phyloP scores from a whole-genome alignment of 2,113 vertebrate genomes.

The Macrotus californicus region DNA sequence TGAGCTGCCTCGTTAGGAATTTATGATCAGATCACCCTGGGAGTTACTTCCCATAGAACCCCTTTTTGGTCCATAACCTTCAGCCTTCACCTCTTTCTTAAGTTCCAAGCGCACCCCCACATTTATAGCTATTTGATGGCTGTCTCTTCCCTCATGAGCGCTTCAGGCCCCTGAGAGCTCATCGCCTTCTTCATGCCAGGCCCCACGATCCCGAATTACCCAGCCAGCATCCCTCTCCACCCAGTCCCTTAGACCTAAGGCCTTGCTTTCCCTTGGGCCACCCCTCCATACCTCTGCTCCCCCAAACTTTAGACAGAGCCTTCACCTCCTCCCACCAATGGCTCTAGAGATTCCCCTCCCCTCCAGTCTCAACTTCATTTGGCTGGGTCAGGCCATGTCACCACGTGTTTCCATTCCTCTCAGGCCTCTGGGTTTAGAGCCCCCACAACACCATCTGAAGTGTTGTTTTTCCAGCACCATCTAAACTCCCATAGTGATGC shows the following conservation, averaged over 20 bases:
- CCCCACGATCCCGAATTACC: no score
- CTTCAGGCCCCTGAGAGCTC: background rate
- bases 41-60: background rate
- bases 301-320: background rate
- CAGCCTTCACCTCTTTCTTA: background rate
- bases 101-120: rapidly evolving
- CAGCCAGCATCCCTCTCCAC: background rate
- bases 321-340: no score
- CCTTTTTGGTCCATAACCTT: background rate
- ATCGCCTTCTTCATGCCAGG: background rate
- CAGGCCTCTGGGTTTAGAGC: background rate
- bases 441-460: background rate
- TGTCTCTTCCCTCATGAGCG: background rate
- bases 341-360: no score
- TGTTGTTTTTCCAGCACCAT: background rate
- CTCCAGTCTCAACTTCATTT: background rate
- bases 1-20: background rate
- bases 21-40: background rate
- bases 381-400: background rate
- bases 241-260: no score
- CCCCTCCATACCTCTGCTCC: background rate
- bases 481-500: background rate
- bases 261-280: background rate
- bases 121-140: background rate
- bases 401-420: background rate